These are phyloP conservation scores for Probaryconus sp. DNA, from an alignment of 1,140 invertebrate genomes.

Conservation along the genomic window DNA sequence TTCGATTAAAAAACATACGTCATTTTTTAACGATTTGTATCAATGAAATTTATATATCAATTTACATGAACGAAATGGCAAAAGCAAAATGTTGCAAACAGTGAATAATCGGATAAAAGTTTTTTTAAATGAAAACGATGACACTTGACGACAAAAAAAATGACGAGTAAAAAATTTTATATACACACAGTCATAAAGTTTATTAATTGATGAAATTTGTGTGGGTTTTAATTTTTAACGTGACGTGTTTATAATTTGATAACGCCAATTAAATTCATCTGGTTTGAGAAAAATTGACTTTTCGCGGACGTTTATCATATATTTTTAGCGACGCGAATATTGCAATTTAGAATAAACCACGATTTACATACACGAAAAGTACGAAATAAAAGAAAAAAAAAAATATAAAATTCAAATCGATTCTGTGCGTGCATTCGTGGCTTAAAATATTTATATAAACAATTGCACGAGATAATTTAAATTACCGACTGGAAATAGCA, in stretches of 20 bases:
- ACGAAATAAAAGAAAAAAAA: too few species aligned
- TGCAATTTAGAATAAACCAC: too few species aligned
- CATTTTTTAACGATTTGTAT: constrained; percentile 19
- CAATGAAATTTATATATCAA: constrained; percentile 45
- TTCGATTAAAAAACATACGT: constrained; percentile 34
- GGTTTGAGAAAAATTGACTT: too few species aligned
- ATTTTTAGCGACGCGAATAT: too few species aligned
- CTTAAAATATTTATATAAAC: too few species aligned
- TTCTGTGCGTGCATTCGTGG: too few species aligned
- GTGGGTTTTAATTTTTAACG: constrained; percentile 41
- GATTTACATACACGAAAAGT: too few species aligned
- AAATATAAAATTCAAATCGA: too few species aligned
- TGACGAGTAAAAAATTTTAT: constrained; percentile 39
- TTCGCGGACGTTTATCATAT: too few species aligned
- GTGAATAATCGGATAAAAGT: constrained; percentile 36
- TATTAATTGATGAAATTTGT: constrained; percentile 51
- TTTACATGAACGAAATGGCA: constrained; percentile 25
- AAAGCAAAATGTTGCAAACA: constrained; percentile 41
- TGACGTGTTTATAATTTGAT: constrained; percentile 40
- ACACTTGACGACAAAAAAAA: constrained; percentile 32
- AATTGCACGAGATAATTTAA: too few species aligned
- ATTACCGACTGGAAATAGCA: too few species aligned
- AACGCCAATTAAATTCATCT: constrained; percentile 37
- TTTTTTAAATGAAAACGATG: constrained; percentile 33
- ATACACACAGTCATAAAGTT: constrained; percentile 38